Conservation (phyloP, 2,797 vertebrate species). For the Siniperca undulata region DNA sequence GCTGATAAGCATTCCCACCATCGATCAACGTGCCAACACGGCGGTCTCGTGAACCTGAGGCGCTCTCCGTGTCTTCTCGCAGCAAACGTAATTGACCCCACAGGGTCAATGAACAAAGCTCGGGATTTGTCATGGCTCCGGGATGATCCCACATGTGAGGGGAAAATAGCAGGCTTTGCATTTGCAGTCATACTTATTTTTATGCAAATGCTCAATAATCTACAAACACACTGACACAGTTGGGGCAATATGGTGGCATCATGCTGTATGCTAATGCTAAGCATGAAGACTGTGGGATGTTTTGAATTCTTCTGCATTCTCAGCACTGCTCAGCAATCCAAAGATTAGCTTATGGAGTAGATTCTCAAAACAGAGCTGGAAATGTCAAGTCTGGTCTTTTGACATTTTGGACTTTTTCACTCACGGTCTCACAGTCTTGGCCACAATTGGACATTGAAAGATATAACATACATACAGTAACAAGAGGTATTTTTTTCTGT, state of each 20-base stretch:
- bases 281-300: slow-evolving; percentile 30
- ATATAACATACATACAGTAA: not conserved
- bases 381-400: slow-evolving; percentile 51
- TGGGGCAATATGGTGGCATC: slow-evolving; percentile 45
- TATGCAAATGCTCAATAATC: slow-evolving; percentile 72
- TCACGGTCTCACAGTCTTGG: not conserved
- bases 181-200: slow-evolving; percentile 66
- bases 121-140: slow-evolving; percentile 58
- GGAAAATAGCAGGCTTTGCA: slow-evolving; percentile 52
- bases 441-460: slow-evolving; percentile 9
- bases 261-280: slow-evolving; percentile 57
- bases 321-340: slow-evolving; percentile 59
- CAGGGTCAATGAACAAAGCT: slow-evolving; percentile 77
- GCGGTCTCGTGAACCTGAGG: slow-evolving; percentile 58
- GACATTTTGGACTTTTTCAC: slow-evolving; percentile 38
- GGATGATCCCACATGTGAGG: slow-evolving; percentile 55
- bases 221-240: slow-evolving; percentile 59
- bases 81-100: slow-evolving; percentile 78
- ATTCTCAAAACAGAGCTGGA: slow-evolving; percentile 40
- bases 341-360: slow-evolving; percentile 56
- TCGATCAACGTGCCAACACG: slow-evolving; percentile 77
- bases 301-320: slow-evolving; percentile 61
- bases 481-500: not conserved
- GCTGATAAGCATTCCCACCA: slow-evolving; percentile 82
- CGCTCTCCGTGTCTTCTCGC: slow-evolving; percentile 52